Base-by-base conservation (phyloP, 2,797 vertebrate species). In the Sebastes baramenuke region DNA sequence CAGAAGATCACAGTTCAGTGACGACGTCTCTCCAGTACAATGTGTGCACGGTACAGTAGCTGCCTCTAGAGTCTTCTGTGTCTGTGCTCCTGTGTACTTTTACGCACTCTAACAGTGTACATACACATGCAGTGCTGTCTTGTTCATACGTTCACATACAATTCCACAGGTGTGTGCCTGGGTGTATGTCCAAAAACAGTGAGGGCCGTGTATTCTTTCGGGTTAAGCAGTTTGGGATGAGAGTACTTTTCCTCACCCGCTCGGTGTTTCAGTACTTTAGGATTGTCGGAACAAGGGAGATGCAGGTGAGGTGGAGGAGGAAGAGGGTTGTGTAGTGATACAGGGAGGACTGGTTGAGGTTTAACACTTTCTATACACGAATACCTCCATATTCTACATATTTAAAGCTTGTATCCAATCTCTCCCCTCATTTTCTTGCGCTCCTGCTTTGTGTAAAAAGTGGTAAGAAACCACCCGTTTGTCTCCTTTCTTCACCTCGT, bases 361-460 rank as follows among this genome's bases (percentile, higher is more conserved):
- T 71, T 27, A 42, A 68, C 6, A 79, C 61, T 79, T 70, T 85
- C 66, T 78, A 13, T 80, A 80, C 64, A 80, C 11, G 1, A 46
- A 60, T 46, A 24, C 86, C 79, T 75, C 69, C 54, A 54, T 32
- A 64, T 60, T 77, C 64, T 52, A 74, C 60, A 42, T 52, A 54
- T 79, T 90, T 91, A 91, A 94, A 94, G 89, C 87, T 89, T 77
- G 58, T 59, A 20, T 85, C 59, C 22, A 49, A 71, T 52, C 29
- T 61, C 13, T 58, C 38, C 29, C 27, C 13, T 3, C 1, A 2
- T 65, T 69, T 87, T 66, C 59, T 67, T 24, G 8, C 24, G 16
- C 36, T 62, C 27, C 13, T 24, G 55, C 49, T 55, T 29, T n/a
- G 30, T 52, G 58, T 70, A 60, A 61, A 32, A 71, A 52, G 55